A percentile compares a stretch with the other conserved stretches of the same genome.
Conservation (phyloP, 2,113 vertebrate genomes). For the Lophius piscatorius region DNA sequence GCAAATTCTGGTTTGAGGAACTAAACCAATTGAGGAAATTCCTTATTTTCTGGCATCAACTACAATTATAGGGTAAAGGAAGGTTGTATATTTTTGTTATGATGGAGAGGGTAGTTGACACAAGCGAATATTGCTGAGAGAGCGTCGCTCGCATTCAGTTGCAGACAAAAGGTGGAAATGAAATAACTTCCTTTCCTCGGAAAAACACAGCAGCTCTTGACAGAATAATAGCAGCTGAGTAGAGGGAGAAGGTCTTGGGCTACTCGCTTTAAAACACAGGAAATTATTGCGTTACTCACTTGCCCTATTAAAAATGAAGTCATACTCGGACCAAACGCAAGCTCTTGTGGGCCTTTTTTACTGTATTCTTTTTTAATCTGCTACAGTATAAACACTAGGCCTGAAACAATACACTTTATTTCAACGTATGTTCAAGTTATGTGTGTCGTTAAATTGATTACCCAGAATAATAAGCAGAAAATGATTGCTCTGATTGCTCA, state of each 20-base stretch:
- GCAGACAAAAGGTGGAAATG: conserved; percentile 99
- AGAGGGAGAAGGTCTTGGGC: conserved; percentile 79
- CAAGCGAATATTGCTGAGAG: conserved; percentile 97
- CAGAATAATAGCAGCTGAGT: conserved; percentile 94
- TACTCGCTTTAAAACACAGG: conserved; percentile 84
- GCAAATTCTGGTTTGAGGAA: conserved; percentile 88
- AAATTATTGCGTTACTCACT: conserved; percentile 88
- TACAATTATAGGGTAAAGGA: conserved; percentile 89
- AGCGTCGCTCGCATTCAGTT: conserved; percentile 94
- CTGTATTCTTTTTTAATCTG: no score
- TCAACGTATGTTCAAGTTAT: no score
- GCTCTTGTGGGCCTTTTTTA: not conserved
- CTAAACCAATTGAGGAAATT: conserved; percentile 98
- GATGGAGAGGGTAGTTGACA: conserved; percentile 90
- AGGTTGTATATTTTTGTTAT: conserved; percentile 98
- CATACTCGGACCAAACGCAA: conserved; percentile 67
- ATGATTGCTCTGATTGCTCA: no score
- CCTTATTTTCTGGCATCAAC: conserved; percentile 93
- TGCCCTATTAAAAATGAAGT: conserved; percentile 82
- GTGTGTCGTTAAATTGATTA: no score
- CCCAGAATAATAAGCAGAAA: no score
- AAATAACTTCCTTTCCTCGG: conserved; percentile 96
- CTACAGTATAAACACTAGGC: no score
- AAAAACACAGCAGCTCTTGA: conserved; percentile 88
- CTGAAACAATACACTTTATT: no score